Evolutionary conservation across 2,113 vertebrate species (phyloP), one percentile per base, ranked within the genome.

Genomic region (Herpetotheres cachinnans): DNA sequence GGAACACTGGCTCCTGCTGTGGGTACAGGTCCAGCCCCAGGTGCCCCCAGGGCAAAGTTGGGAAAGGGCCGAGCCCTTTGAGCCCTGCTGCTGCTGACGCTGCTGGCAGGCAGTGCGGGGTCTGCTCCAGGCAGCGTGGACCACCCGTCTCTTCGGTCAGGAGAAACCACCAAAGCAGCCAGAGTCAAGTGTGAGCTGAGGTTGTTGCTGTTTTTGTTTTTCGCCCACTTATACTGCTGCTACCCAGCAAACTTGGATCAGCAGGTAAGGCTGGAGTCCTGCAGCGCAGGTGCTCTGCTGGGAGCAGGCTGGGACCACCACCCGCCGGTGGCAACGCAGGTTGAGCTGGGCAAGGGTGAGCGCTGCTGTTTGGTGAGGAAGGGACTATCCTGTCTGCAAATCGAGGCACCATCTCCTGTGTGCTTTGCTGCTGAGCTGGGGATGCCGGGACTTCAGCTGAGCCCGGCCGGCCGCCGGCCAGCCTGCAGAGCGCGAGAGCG

Each of bases 361-460:
- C 7, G 3, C 29, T 30, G 34, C 59, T 10, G 1, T 4, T 9
- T 40, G 40, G 34, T 0, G 16, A 66, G 63, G 3, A 3, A 61
- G 55, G 46, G 27, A 20, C 18, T 4, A 2, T n/a, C 30, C 13
- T 3, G 0, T 14, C 50, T 56, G 61, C 74, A 52, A 8, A 69
- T 3, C 18, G 7, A n/a, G 54, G 29, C 54, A 25, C 5, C 1
- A 0, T 27, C 17, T 49, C 62, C 54, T 18, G n/a, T 40, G 8
- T 2, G 30, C 27, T 62, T 47, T 0, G 0, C 15, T 24, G 25
- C 29, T 36, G 13, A 8, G 11, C 70, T n/a, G 38, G 44, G 49
- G 44, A 4, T 58, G 58, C 17, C 4, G 13, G 70, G 32, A 6
- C 18, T 40, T 12, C 42, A 40, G n/a, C 5, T 5, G 58, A 44